Evolutionary conservation across 2,888 invertebrate species (phyloP), one percentile per base, ranked within the genome.

Genomic region (Parelbella ahira): DNA sequence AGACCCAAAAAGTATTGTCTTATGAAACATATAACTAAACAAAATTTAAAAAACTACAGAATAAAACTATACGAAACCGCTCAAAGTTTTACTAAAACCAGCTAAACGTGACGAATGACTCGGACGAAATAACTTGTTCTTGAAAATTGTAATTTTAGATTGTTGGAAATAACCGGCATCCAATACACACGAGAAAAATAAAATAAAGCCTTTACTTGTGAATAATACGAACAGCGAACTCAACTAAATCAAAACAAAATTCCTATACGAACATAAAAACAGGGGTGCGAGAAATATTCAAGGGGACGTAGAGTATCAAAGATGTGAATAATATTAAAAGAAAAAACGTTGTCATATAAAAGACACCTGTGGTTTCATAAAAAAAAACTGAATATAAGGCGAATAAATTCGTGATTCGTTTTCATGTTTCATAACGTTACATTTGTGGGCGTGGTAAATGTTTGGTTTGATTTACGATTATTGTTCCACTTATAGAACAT

Each of bases 21-120:
- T n/a, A n/a, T n/a, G n/a, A n/a, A n/a, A n/a, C n/a, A n/a, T n/a
- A n/a, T n/a, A n/a, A n/a, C n/a, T n/a, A n/a, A n/a, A n/a, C n/a
- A n/a, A n/a, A n/a, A n/a, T n/a, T n/a, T n/a, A n/a, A n/a, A n/a
- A n/a, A n/a, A n/a, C n/a, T n/a, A n/a, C n/a, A n/a, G n/a, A n/a
- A n/a, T n/a, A n/a, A n/a, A n/a, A n/a, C n/a, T n/a, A n/a, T n/a
- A n/a, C n/a, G n/a, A n/a, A n/a, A 24, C 43, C 37, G 53, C 34
- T 45, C 38, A 54, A 79, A 82, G 80, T 80, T 84, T 81, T 79
- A 81, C 83, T 76, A 76, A 69, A 74, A 69, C 75, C 68, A 75
- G 70, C 67, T 73, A 76, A 82, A 81, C 69, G 72, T 71, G 68
- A 60, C 74, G 69, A 76, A 75, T 69, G 64, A 74, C 70, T 74